Evolutionary conservation across 2,797 vertebrate genomes (phyloP).

Genomic region (Ctenochaetus hawaiiensis): DNA sequence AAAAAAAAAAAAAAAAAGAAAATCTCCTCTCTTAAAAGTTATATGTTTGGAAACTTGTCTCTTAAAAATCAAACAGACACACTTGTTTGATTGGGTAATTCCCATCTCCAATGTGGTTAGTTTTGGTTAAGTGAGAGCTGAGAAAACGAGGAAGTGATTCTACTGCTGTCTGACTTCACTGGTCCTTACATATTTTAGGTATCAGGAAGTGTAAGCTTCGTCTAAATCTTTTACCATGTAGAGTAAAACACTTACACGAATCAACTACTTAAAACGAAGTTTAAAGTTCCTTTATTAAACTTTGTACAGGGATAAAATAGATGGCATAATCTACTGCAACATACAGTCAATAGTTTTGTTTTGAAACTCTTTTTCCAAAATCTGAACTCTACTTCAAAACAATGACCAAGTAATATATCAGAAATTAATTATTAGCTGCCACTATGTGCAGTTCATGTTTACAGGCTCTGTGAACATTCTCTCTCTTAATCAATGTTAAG

Average conservation of each 20-base stretch:
- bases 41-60: fast-evolving
- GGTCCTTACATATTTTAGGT: not conserved
- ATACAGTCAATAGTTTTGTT: not conserved
- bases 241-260: not conserved
- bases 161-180: conserved; percentile 13
- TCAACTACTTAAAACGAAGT: too few species aligned
- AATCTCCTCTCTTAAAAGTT: not conserved
- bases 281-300: not conserved
- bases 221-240: not conserved
- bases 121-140: conserved; percentile 8
- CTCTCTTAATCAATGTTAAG: too few species aligned
- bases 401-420: not conserved
- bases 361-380: too few species aligned
- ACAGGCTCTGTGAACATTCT: too few species aligned
- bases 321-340: not conserved
- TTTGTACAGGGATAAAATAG: not conserved
- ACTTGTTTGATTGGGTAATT: not conserved
- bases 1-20: not conserved
- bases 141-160: conserved; percentile 60
- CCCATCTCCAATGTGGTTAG: fast-evolving
- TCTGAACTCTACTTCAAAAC: too few species aligned
- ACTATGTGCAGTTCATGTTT: too few species aligned
- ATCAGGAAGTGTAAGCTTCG: conserved; percentile 31
- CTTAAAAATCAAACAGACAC: not conserved
- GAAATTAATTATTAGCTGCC: not conserved